These are phyloP conservation scores for Plecturocebus donacophilus DNA, from an alignment of 2,113 vertebrate species.

Conservation along the genomic window DNA sequence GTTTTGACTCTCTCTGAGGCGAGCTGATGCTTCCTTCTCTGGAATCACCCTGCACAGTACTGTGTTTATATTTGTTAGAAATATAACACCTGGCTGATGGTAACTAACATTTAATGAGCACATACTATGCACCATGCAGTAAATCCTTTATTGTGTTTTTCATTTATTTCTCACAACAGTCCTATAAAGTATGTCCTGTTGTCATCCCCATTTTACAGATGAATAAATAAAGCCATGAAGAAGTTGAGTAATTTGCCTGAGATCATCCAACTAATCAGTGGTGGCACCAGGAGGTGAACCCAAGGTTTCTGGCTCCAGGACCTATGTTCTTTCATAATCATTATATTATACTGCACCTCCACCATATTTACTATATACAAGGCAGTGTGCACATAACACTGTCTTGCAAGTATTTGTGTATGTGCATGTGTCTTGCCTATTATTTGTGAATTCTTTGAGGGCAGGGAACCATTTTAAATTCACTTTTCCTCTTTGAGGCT, in stretches of 20 bases:
- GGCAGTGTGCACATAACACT: not conserved
- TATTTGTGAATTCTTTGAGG: not conserved
- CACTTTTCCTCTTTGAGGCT: not conserved
- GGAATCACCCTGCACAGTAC: not conserved
- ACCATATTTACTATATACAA: not conserved
- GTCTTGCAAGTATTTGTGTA: not conserved
- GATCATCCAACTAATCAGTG: not conserved
- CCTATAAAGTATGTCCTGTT: not conserved
- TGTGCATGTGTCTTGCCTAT: not conserved
- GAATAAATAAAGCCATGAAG: not conserved
- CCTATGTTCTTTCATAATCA: not conserved
- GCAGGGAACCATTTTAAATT: not conserved
- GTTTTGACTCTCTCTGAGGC: not conserved
- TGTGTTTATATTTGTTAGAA: not conserved
- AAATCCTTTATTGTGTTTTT: not conserved
- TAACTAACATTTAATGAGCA: not conserved
- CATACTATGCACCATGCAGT: fast-evolving
- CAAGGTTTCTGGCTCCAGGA: not conserved
- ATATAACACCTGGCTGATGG: not conserved
- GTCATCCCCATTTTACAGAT: not conserved
- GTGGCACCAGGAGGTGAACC: not conserved
- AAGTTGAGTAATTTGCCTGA: not conserved
- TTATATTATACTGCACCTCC: not conserved
- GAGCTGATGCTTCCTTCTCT: not conserved
- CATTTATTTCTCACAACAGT: not conserved